Evolutionary conservation across 1,140 invertebrate genomes (phyloP).

Genomic region (Andrena cerasifolii): DNA sequence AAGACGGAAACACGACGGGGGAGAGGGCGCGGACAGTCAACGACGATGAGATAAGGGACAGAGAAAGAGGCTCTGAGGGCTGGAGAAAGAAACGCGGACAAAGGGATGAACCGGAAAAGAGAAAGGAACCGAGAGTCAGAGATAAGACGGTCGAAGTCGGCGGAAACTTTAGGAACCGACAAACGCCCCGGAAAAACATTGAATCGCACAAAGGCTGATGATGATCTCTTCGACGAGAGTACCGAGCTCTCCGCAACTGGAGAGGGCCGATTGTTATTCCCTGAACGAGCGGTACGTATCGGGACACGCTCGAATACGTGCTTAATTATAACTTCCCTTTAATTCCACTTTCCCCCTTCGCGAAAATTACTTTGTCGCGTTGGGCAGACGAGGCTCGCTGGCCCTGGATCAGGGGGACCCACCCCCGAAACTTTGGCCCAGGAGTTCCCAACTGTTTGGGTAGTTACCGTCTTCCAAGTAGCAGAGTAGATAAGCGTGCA

Average conservation of each 20-base stretch:
- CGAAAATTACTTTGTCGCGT: constrained; percentile 47
- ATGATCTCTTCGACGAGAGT: constrained; percentile 36
- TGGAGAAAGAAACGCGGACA: constrained; percentile 38
- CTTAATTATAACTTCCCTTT: constrained; percentile 51
- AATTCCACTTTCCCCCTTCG: constrained; percentile 20
- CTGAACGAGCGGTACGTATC: neutral
- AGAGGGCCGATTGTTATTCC: constrained; percentile 35
- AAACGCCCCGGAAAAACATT: constrained; percentile 62
- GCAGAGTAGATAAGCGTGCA: neutral
- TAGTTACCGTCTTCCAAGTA: constrained; percentile 4
- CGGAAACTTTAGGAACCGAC: constrained; percentile 50
- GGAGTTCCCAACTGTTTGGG: neutral
- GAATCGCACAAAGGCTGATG: constrained; percentile 56
- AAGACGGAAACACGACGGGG: constrained; percentile 27
- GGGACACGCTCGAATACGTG: constrained; percentile 35
- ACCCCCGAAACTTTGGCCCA: constrained; percentile 1
- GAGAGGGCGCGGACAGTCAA: constrained; percentile 17
- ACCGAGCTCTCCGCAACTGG: neutral
- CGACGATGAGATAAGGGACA: constrained; percentile 37
- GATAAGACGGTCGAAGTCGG: constrained; percentile 48
- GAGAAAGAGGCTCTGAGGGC: constrained; percentile 28
- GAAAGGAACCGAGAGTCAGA: constrained; percentile 39
- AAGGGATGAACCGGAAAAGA: constrained; percentile 45
- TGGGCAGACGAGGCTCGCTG: constrained; percentile 16
- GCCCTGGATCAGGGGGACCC: neutral